Evolutionary conservation across 2,797 vertebrate genomes (phyloP), one percentile per base, ranked within the genome.

Genomic region (Muraenolepis orangiensis): DNA sequence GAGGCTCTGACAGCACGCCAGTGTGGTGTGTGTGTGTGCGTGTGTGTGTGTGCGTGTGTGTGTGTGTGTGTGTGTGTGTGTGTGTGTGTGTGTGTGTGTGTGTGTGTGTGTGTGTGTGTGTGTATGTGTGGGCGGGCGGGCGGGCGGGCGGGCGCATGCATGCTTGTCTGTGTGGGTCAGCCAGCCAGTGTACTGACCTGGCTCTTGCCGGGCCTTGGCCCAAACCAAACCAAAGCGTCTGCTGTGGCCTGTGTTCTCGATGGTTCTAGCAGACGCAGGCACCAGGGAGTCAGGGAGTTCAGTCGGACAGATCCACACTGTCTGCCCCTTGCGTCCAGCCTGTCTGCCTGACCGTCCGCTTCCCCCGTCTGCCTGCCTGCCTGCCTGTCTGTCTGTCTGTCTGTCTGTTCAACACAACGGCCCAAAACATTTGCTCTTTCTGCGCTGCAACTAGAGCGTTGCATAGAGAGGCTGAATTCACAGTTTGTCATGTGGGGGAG

Each of bases 321-420:
- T 83, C 84, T 73, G 88, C 91, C 85, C 90, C 90, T n/a, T 88
- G 85, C 86, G 85, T 82, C 38, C 76, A 79, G 16, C 40, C 66
- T 78, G 46, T 57, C 46, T 57, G 46, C 46, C 46, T n/a, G 46
- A 57, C 46, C 46, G 46, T 90, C 77, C 82, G 78, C 85, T 78
- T 80, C 71, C 82, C 74, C 87, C 84, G 89, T 89, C 87, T 90
- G 91, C 84, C 86, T 85, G 78, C 80, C 83, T 87, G 90, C 87
- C 89, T 89, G 87, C 90, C n/a, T 91, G 86, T 89, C 87, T 90
- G 91, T 85, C 86, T 85, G 78, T 81, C 83, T 87, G 90, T 88
- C 89, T 89, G 87, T 90, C n/a, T 91, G 86, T 89, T 90, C 84
- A 88, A 76, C 85, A 85, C 87, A 86, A 87, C 85, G 10, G 79